phyloP scores from a whole-genome alignment of 2,888 invertebrate species.

The Drosophila colorata region DNA sequence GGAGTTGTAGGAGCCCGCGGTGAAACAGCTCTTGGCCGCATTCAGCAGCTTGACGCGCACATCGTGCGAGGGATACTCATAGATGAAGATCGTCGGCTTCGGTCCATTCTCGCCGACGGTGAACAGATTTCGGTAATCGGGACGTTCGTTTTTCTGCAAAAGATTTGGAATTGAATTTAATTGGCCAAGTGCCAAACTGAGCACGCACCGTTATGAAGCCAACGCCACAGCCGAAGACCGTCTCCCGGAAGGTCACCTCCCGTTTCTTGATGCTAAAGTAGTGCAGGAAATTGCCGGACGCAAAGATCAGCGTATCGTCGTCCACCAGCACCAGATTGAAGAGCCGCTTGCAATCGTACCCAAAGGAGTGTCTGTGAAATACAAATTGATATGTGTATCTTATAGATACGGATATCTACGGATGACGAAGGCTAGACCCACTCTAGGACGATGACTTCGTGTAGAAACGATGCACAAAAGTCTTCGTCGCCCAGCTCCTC shows the following conservation, averaged over 20 bases:
- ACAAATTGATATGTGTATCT: too few species aligned
- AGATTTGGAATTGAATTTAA: too few species aligned
- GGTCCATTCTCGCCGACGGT: slow-evolving; percentile 94
- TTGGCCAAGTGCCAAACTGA: background rate
- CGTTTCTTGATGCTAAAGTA: slow-evolving; percentile 90
- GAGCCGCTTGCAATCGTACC: slow-evolving; percentile 92
- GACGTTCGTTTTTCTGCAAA: slow-evolving; percentile 88
- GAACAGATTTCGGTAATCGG: slow-evolving; percentile 87
- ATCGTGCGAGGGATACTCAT: slow-evolving; percentile 92
- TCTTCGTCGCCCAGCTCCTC: slow-evolving; percentile 36
- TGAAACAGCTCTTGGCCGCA: slow-evolving; percentile 91
- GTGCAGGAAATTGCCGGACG: slow-evolving; percentile 92
- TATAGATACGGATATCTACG: too few species aligned
- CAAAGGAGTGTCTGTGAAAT: slow-evolving; percentile 91
- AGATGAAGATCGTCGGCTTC: slow-evolving; percentile 92
- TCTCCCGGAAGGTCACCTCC: slow-evolving; percentile 89
- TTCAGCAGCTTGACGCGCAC: slow-evolving; percentile 90
- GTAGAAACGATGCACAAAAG: slow-evolving; percentile 58
- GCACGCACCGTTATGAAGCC: slow-evolving; percentile 90
- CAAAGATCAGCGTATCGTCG: slow-evolving; percentile 90
- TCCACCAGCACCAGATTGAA: slow-evolving; percentile 93
- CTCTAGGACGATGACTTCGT: slow-evolving; percentile 75
- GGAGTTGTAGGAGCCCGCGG: slow-evolving; percentile 91
- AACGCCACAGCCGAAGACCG: slow-evolving; percentile 92
- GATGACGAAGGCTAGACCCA: slow-evolving; percentile 37